Evolutionary conservation across 2,113 vertebrate species (phyloP).

Genomic region (Xiphophorus hellerii): DNA sequence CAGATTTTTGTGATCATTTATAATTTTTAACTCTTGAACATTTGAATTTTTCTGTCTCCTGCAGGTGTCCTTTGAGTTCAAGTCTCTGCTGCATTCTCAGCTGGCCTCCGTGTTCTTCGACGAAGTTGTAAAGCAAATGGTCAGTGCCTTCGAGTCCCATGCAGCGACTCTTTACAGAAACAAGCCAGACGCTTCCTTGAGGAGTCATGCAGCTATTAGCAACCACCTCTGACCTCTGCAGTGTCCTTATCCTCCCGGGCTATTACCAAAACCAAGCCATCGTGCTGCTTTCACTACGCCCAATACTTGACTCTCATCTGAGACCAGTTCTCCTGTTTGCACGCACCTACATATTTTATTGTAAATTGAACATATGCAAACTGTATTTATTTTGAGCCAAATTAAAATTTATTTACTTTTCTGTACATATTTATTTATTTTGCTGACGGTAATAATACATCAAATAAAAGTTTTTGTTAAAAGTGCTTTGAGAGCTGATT

Average conservation of each 20-base stretch:
- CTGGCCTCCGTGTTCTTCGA: constrained; percentile 80
- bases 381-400: constrained; percentile 34
- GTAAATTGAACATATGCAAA: neutral
- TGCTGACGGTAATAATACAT: neutral
- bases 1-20: neutral
- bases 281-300: neutral
- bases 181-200: constrained; percentile 12
- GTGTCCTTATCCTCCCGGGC: neutral
- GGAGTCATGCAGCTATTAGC: constrained; percentile 26
- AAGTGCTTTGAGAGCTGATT: neutral
- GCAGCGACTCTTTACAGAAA: constrained; percentile 69
- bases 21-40: neutral
- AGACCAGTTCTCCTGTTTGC: constrained; percentile 35
- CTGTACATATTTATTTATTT: constrained; percentile 57
- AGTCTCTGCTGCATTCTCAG: constrained; percentile 81
- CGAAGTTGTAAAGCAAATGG: constrained; percentile 84
- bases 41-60: neutral
- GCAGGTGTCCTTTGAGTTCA: constrained; percentile 86
- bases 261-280: neutral
- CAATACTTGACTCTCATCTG: constrained; percentile 13
- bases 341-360: neutral
- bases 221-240: neutral
- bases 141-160: constrained; percentile 78
- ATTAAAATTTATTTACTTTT: constrained; percentile 43
- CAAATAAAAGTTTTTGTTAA: constrained; percentile 1